Percentiles rank a stretch among this genome's conserved stretches.
Conservation (phyloP, 1,140 invertebrate species). For the Brachionus plicatilis region DNA sequence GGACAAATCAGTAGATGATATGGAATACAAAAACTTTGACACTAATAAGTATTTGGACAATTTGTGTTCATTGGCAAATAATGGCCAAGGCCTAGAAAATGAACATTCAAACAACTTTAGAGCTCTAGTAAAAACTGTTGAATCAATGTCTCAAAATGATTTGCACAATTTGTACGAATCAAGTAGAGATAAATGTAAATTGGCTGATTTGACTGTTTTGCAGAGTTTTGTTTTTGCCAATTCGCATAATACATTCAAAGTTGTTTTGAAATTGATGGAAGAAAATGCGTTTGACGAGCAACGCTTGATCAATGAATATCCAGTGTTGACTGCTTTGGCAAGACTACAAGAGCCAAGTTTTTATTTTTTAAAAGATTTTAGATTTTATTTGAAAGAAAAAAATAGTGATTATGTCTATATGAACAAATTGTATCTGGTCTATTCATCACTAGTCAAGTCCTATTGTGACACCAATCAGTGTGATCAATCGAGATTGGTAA, state of each 20-base stretch:
- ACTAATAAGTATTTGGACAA: neutral
- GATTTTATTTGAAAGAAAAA: neutral
- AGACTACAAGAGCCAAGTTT: slow-evolving; percentile 8
- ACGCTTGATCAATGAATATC: slow-evolving; percentile 21
- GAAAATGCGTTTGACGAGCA: slow-evolving; percentile 16
- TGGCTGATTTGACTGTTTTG: neutral
- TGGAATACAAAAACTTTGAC: slow-evolving; percentile 16
- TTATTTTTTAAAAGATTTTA: neutral
- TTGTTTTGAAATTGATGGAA: slow-evolving; percentile 10
- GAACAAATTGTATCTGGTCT: slow-evolving; percentile 31
- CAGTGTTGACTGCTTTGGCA: slow-evolving; percentile 34
- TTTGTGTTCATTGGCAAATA: neutral
- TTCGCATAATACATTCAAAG: neutral
- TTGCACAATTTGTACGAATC: neutral
- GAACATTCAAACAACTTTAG: slow-evolving; percentile 35
- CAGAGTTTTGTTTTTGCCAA: slow-evolving; percentile 29
- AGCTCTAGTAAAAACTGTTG: neutral
- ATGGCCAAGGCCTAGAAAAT: neutral
- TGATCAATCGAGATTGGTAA: neutral
- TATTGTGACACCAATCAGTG: slow-evolving; percentile 5
- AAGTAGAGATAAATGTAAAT: neutral
- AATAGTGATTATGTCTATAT: neutral
- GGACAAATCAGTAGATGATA: slow-evolving; percentile 19
- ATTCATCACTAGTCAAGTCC: slow-evolving; percentile 11
- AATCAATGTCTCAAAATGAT: neutral